These are phyloP conservation scores for Dinothrombium tinctorium DNA, from an alignment of 1,140 invertebrate species.

Conservation along the genomic window DNA sequence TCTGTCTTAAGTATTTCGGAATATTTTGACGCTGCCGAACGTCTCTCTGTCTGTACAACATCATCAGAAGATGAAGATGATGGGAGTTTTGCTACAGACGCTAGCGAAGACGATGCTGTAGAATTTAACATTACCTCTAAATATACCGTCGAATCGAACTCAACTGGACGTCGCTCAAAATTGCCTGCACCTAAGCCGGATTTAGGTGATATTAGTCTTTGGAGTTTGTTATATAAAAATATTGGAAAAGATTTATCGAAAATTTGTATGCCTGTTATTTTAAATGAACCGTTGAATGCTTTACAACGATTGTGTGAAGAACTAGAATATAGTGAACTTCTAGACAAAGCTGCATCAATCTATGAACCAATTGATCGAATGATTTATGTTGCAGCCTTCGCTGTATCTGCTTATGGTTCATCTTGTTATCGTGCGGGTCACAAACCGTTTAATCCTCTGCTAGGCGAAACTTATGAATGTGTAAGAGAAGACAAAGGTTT, in stretches of 20 bases:
- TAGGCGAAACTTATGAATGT: slow-evolving; percentile 88
- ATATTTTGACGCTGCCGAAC: slow-evolving; percentile 58
- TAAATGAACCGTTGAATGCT: slow-evolving; percentile 83
- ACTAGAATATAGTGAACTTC: slow-evolving; percentile 71
- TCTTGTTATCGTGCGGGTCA: slow-evolving; percentile 76
- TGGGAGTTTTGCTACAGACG: slow-evolving; percentile 6
- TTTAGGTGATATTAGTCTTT: slow-evolving; percentile 34
- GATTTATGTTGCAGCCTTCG: slow-evolving; percentile 9
- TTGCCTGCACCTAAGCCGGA: slow-evolving; percentile 43
- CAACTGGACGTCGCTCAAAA: slow-evolving; percentile 38
- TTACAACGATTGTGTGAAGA: slow-evolving; percentile 82
- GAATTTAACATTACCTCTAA: neutral
- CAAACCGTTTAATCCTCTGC: slow-evolving; percentile 87
- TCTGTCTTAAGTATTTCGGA: slow-evolving; percentile 54
- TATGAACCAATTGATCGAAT: slow-evolving; percentile 51
- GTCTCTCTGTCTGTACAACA: slow-evolving; percentile 19
- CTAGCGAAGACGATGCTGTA: slow-evolving; percentile 2
- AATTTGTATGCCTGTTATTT: slow-evolving; percentile 88
- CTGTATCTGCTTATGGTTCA: slow-evolving; percentile 37
- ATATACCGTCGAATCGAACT: neutral
- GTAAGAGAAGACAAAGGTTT: slow-evolving; percentile 27
- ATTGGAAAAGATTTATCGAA: slow-evolving; percentile 89
- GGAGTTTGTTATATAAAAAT: slow-evolving; percentile 78
- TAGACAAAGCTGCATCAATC: slow-evolving; percentile 45
- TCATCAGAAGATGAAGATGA: slow-evolving; percentile 21